Evolutionary conservation across 2,113 vertebrate genomes (phyloP).

Genomic region (Zosterops borbonicus): DNA sequence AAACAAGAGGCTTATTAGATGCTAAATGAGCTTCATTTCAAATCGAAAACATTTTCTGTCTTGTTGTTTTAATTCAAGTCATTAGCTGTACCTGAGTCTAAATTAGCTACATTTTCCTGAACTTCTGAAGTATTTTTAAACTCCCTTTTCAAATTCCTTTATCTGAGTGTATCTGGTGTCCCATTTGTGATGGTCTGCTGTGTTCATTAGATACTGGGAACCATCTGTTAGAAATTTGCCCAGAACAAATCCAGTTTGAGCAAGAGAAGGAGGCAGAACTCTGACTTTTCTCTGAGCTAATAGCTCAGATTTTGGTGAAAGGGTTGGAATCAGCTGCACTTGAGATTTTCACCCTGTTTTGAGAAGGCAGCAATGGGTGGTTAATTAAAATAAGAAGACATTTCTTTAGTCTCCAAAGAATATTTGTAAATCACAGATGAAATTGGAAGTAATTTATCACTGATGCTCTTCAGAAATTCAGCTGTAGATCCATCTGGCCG

Average conservation of each 20-base stretch:
- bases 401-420: slow-evolving; percentile 59
- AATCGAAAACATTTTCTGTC: slow-evolving; percentile 3
- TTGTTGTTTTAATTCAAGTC: slow-evolving; percentile 12
- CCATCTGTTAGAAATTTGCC: slow-evolving; percentile 48
- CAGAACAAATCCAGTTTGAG: slow-evolving; percentile 47
- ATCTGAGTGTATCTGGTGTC: background rate
- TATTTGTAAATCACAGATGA: slow-evolving; percentile 74
- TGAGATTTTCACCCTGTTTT: slow-evolving; percentile 39
- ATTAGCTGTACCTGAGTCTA: slow-evolving; percentile 1
- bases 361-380: slow-evolving; percentile 13
- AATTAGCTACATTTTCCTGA: background rate
- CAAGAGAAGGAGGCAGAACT: slow-evolving; percentile 5
- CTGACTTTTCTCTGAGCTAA: slow-evolving; percentile 52
- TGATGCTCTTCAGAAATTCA: slow-evolving; percentile 64
- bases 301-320: background rate
- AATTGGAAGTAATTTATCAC: slow-evolving; percentile 76
- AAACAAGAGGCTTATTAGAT: background rate
- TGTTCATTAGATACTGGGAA: slow-evolving; percentile 26
- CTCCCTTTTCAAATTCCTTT: background rate
- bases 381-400: slow-evolving; percentile 64
- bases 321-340: slow-evolving; percentile 31
- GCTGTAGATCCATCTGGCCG: slow-evolving; percentile 73
- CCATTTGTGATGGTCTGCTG: slow-evolving; percentile 31
- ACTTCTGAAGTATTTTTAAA: slow-evolving; percentile 30
- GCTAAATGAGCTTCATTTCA: background rate